Percentiles rank a stretch among this genome's conserved stretches.
phyloP scores from a whole-genome alignment of 2,113 vertebrate genomes.

The Cettia cetti region DNA sequence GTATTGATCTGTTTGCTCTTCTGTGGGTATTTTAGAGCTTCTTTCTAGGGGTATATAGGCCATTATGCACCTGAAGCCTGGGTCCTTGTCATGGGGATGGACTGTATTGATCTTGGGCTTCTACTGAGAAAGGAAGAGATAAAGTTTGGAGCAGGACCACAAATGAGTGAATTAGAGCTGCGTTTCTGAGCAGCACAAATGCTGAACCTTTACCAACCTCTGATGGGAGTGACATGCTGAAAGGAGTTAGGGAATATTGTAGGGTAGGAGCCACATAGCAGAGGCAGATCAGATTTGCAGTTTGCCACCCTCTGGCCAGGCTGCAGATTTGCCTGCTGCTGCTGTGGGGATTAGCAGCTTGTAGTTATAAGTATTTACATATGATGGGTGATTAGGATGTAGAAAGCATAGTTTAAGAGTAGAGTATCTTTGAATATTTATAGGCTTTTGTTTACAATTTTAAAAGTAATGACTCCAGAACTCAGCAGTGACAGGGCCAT shows the following conservation, averaged over 20 bases:
- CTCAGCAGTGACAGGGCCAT: neutral
- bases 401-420: neutral
- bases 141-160: neutral
- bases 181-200: neutral
- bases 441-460: neutral
- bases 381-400: neutral
- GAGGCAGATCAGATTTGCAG: neutral
- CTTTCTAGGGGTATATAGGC: neutral
- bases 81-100: neutral
- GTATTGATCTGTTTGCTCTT: neutral
- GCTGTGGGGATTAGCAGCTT: neutral
- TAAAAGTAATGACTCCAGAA: neutral
- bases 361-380: neutral
- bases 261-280: neutral
- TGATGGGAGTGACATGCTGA: neutral
- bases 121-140: neutral
- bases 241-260: neutral
- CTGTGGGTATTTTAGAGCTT: neutral
- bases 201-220: neutral
- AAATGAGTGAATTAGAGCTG: neutral
- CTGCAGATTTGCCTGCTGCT: neutral
- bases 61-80: neutral
- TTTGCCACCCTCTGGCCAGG: neutral
- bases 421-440: neutral
- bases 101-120: neutral